These are phyloP conservation scores for Andrena haemorrhoa DNA, from an alignment of 2,888 invertebrate species.

Conservation along the genomic window DNA sequence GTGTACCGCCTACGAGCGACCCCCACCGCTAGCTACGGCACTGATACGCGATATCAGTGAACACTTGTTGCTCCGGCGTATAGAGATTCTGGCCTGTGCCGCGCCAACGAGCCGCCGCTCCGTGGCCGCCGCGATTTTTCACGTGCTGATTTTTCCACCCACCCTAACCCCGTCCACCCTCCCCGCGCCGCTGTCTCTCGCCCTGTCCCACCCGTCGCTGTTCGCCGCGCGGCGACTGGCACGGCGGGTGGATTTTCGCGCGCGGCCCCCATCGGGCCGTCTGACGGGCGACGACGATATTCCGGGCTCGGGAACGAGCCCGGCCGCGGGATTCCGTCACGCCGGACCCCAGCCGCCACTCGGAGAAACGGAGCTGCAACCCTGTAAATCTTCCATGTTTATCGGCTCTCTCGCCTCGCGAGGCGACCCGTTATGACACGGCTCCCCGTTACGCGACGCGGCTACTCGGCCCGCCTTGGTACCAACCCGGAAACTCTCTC, in stretches of 20 bases:
- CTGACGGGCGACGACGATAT: constrained; percentile 48
- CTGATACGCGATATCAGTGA: constrained; percentile 83
- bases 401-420: not conserved
- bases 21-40: constrained; percentile 73
- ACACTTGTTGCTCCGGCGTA: constrained; percentile 81
- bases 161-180: not conserved
- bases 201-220: not conserved
- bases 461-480: not conserved
- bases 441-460: not conserved
- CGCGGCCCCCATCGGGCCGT: constrained; percentile 18
- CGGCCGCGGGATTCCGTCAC: constrained; percentile 51
- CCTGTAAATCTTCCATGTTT: constrained; percentile 37
- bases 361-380: constrained; percentile 37
- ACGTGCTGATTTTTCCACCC: constrained; percentile 74
- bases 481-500: not conserved
- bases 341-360: constrained; percentile 20
- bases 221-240: constrained; percentile 6
- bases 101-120: constrained; percentile 36
- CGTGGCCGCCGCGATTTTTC: constrained; percentile 71
- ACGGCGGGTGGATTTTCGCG: constrained; percentile 34
- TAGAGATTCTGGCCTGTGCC: constrained; percentile 57
- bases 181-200: not conserved
- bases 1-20: constrained; percentile 80
- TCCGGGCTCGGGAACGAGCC: constrained; percentile 50
- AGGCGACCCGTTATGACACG: not conserved